Percentiles rank a stretch among this genome's conserved stretches.
Evolutionary conservation across 92 coral and sea anemone species (phyloP).

Genomic region (Bergia puertoricense): DNA sequence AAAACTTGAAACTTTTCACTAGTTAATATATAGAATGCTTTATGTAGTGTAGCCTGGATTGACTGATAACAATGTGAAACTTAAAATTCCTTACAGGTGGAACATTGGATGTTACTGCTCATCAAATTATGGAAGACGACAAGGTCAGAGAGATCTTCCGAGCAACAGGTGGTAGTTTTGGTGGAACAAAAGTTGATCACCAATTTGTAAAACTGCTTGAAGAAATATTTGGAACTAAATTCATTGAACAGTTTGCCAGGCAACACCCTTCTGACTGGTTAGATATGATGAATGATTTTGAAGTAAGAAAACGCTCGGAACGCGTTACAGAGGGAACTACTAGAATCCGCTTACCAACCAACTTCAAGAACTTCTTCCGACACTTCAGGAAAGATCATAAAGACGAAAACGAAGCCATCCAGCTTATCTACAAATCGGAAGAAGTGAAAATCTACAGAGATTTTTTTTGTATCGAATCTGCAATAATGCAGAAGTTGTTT

Average conservation of each 20-base stretch:
- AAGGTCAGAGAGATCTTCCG: constrained; percentile 51
- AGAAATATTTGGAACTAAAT: constrained; percentile 44
- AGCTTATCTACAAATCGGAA: constrained; percentile 18
- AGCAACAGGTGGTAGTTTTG: constrained; percentile 56
- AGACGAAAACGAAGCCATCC: constrained; percentile 28
- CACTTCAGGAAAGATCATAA: not conserved
- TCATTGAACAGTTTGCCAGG: constrained; percentile 37
- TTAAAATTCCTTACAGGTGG: constrained; percentile 32
- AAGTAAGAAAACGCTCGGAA: constrained; percentile 49
- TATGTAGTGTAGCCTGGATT: too few relatives aligned
- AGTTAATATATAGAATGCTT: too few relatives aligned
- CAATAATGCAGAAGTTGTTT: constrained; percentile 25
- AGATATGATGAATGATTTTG: constrained; percentile 54
- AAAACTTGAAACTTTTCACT: too few relatives aligned
- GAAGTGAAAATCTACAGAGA: constrained; percentile 39
- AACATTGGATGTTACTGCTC: constrained; percentile 52
- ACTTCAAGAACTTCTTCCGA: constrained; percentile 9
- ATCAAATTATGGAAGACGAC: constrained; percentile 47
- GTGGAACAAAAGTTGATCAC: constrained; percentile 54
- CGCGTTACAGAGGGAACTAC: constrained; percentile 36
- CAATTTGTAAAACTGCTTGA: constrained; percentile 46
- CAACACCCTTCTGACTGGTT: constrained; percentile 49
- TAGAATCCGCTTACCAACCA: constrained; percentile 42
- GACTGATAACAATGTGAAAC: too few relatives aligned
- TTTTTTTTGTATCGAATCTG: constrained; percentile 25